A percentile compares a stretch with the other conserved stretches of the same genome.
Evolutionary conservation across 2,113 vertebrate genomes (phyloP).

Genomic region (Cebus imitator): DNA sequence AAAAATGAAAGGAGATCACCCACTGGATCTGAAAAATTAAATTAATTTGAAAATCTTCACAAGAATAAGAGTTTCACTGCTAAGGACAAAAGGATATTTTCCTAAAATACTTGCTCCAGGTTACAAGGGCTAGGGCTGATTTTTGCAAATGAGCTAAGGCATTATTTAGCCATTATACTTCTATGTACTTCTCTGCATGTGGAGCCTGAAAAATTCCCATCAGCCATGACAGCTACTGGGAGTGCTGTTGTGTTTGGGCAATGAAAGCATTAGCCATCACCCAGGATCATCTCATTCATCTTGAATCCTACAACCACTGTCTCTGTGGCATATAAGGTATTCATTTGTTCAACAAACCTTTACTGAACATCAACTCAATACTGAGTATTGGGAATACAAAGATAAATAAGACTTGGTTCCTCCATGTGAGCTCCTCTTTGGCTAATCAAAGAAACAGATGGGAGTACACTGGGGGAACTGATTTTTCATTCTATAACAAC

Average conservation of each 20-base stretch:
- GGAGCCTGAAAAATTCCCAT: background rate
- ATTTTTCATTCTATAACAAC: background rate
- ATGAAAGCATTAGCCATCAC: background rate
- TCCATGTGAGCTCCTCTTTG: background rate
- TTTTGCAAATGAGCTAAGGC: background rate
- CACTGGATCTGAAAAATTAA: constrained; percentile 27
- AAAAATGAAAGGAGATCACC: background rate
- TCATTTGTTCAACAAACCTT: background rate
- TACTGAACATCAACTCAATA: background rate
- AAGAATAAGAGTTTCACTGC: background rate
- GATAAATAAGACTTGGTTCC: background rate
- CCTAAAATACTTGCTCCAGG: background rate
- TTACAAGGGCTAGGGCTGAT: background rate
- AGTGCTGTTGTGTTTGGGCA: background rate
- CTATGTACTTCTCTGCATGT: background rate
- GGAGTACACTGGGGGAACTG: background rate
- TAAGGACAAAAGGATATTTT: background rate
- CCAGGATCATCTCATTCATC: background rate
- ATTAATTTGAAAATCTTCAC: constrained; percentile 9
- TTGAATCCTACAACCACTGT: background rate
- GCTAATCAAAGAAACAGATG: background rate
- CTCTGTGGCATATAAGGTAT: background rate
- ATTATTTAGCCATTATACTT: background rate
- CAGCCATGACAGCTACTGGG: background rate
- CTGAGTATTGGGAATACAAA: background rate